Evolutionary conservation across 2,797 vertebrate genomes (phyloP), one percentile per base, ranked within the genome.

Genomic region (Telmatherina bonti): DNA sequence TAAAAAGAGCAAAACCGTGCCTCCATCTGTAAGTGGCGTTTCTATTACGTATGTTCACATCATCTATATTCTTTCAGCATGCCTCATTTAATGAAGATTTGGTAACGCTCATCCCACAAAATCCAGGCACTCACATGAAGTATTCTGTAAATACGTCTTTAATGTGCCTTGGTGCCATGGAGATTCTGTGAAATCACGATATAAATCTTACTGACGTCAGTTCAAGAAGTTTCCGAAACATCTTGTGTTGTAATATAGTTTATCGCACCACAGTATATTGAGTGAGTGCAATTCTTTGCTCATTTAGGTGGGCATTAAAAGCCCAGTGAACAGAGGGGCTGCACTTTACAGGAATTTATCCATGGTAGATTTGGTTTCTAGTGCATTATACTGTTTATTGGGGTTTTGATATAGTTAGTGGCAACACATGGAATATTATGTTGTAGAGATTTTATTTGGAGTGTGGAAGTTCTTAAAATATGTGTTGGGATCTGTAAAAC

Each of bases 401-500:
- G 31, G n/a, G 20, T 43, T 76, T 67, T 62, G 24, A 74, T 71
- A 52, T 63, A 11, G 61, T 72, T 57, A 45, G 51, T 67, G 51
- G 85, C 60, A 67, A n/a, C 60, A 31, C 55, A 20, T 27, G 49
- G 22, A 9, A 9, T 43, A 58, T 36, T 56, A 26, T 36, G 63
- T 71, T 22, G 4, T 1, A 38, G 30, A 53, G 3, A 22, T 5
- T 47, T 74, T 22, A 20, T 58, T 66, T 45, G 0, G 22, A 41
- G 20, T 13, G 2, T 24, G 30, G 56, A 26, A 35, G 1, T 33
- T 78, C 74, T 80, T 80, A 83, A 43, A 15, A 62, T 51, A 29
- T 62, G 27, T 30, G 38, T 18, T 53, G 18, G 59, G 64, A 53
- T 68, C 64, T 58, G 67, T 84, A 79, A 85, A 87, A 72, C 22